Evolutionary conservation across 2,113 vertebrate species (phyloP).

Genomic region (Hepsetus odoe): DNA sequence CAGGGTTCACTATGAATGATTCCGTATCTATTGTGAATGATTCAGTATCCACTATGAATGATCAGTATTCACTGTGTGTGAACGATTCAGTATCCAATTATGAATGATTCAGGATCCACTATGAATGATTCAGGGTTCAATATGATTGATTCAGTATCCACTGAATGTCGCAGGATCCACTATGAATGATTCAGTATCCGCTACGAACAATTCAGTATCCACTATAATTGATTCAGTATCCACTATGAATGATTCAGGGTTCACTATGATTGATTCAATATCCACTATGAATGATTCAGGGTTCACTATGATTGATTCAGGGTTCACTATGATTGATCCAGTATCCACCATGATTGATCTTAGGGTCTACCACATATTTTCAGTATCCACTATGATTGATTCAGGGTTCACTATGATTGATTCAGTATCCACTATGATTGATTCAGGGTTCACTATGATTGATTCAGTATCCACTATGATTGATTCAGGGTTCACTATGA

Average conservation of each 20-base stretch:
- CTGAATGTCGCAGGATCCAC: too few relatives aligned
- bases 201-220: neutral
- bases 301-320: neutral
- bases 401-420: too few relatives aligned
- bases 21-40: neutral
- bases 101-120: too few relatives aligned
- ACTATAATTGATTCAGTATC: neutral
- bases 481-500: neutral
- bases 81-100: neutral
- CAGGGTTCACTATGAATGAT: neutral
- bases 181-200: neutral
- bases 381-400: too few relatives aligned
- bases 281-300: neutral
- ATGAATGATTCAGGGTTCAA: neutral
- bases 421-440: too few relatives aligned
- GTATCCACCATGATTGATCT: neutral
- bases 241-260: neutral
- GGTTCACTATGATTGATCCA: neutral
- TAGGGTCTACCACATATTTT: too few relatives aligned
- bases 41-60: neutral
- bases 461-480: neutral
- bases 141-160: neutral
- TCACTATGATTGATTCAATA: neutral
- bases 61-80: neutral
- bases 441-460: too few relatives aligned